Base-by-base conservation (phyloP, 2,888 invertebrate species). In the Eucera pruinosa region DNA sequence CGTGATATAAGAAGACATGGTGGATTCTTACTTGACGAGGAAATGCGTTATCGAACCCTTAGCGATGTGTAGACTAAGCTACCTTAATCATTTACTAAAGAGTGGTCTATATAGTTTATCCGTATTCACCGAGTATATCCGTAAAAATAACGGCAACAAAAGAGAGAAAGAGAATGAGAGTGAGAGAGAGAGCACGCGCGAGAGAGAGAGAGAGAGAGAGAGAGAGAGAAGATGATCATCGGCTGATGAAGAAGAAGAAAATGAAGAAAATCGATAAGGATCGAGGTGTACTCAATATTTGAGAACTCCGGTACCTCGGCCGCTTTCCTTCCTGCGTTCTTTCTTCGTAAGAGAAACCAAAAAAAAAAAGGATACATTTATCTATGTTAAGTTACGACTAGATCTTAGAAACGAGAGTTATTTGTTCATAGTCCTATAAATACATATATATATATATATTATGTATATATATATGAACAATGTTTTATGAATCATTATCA, bases 401-500 rank as follows among this genome's bases (percentile, higher is more conserved):
- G 84, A 72, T 75, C 48, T 73, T 83, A 86, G 83, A 61, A 79
- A 78, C 69, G 67, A 80, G 73, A 84, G 81, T 87, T 89, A 87
- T 87, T 87, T 89, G 85, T 89, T 89, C 87, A 87, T 87, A 85
- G 84, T 81, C 86, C 83, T 87, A 85, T 84, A 72, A 75, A 83
- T 55, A 79, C 48, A 74, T 25, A 61, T 45, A 66, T 69, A 80
- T 72, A 75, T 81, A 73, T 72, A 85, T 50, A 71, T 67, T 57
- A 79, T 73, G 62, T 62, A 58, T 60, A 67, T 74, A 78, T 73
- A 70, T 72, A 85, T 82, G 86, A 84, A 86, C 83, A 85, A 87
- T 88, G 88, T 89, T 89, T 89, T 88, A 87, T 87, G 87, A 83
- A 88, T 86, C 84, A 88, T 87, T 88, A 88, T 84, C 83, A 88